Conservation (phyloP, 2,797 vertebrate genomes). For the Lacerta agilis region DNA sequence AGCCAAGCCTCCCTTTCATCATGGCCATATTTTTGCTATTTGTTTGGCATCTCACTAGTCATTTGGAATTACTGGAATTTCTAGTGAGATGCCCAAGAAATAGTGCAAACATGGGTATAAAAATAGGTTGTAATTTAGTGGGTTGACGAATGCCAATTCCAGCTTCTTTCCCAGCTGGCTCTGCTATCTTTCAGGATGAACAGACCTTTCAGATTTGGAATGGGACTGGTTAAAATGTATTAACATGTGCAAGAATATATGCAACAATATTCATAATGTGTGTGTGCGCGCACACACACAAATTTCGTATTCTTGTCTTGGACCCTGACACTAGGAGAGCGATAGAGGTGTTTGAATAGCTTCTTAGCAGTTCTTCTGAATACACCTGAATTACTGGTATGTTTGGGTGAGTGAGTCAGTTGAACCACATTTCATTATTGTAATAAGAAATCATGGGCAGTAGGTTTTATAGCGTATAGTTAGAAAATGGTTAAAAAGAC, state of each 20-base stretch:
- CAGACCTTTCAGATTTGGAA: background rate
- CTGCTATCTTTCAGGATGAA: background rate
- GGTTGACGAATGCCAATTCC: background rate
- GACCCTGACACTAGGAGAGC: background rate
- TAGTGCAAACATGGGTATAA: background rate
- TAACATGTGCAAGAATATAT: background rate
- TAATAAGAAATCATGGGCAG: too few relatives aligned
- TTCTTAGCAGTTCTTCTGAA: background rate
- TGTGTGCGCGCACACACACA: too few relatives aligned
- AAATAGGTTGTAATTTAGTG: background rate
- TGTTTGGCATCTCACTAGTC: background rate
- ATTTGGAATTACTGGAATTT: background rate
- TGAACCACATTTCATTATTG: too few relatives aligned
- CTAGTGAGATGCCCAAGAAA: background rate
- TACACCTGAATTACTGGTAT: background rate
- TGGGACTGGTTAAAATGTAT: background rate
- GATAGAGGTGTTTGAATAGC: background rate
- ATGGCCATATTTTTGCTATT: background rate
- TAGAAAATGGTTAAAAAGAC: too few relatives aligned
- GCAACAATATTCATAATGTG: background rate
- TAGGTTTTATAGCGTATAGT: too few relatives aligned
- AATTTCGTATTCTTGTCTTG: background rate
- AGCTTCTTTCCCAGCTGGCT: background rate
- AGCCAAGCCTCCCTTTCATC: background rate
- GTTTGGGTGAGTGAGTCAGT: background rate